Evolutionary conservation across 2,113 vertebrate genomes (phyloP), one percentile per base, ranked within the genome.

Genomic region (Dicaeum eximium): DNA sequence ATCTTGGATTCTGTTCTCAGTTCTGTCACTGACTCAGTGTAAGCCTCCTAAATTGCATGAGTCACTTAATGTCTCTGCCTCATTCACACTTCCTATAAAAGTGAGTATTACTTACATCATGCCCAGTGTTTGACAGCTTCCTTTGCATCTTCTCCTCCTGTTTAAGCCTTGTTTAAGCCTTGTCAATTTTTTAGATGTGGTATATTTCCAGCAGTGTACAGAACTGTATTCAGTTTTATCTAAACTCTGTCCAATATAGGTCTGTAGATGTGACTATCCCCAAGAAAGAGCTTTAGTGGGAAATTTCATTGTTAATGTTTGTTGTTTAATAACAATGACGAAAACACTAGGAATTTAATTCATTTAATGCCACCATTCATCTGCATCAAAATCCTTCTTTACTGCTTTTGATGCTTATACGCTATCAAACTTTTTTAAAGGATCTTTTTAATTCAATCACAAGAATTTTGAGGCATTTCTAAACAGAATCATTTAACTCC

Each of bases 1-100:
- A 73, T 78, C 61, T 83, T 81, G 90, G 62, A 56, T 96, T 85
- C 81, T 95, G 30, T 95, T 95, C 60, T 81, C 10, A 87, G 1
- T 73, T 25, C 86, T 91, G 54, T 77, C 70, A n/a, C 54, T 94
- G 93, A 86, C 79, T 96, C 94, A 83, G 80, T 44, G 57, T 54
- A 40, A 80, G 42, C 77, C 71, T 81, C 61, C 48, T 30, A 11
- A 89, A 93, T 35, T n/a, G 72, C 56, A 6, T 87, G 86, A 93
- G 78, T 95, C 92, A 82, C 78, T 50, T 53, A 3, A 30, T 61
- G 87, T 57, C 92, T 81, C 78, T 95, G 84, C 84, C 78, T 89
- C 91, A 42, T 79, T 95, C 87, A 87, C 91, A 35, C 84, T 78
- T 69, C 64, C 79, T 88, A 22, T 62, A 50, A 84, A 86, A 95